These are phyloP conservation scores for Lacerta viridis DNA, from an alignment of 2,797 vertebrate genomes.

Conservation along the genomic window DNA sequence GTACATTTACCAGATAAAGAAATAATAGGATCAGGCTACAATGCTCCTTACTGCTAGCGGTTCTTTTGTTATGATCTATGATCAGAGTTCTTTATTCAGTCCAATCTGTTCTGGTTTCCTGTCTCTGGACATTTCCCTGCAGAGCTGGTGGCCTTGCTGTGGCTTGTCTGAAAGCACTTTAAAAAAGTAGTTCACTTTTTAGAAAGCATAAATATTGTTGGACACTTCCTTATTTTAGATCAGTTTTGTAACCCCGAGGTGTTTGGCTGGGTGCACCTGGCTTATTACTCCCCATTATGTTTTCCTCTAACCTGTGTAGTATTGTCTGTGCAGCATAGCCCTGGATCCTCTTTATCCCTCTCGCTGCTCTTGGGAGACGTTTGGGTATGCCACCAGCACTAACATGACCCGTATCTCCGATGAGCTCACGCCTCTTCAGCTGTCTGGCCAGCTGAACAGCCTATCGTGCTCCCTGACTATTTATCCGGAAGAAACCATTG, in stretches of 20 bases:
- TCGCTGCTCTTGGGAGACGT: constrained; percentile 98
- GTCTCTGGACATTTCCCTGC: no score
- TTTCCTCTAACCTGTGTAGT: not conserved
- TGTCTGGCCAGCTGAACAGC: constrained; percentile 94
- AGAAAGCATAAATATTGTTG: not conserved
- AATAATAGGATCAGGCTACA: not conserved
- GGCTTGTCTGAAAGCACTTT: not conserved
- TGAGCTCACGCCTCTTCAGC: constrained; percentile 89
- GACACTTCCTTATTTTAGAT: not conserved
- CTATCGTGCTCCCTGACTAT: constrained; percentile 94
- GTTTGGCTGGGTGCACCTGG: not conserved
- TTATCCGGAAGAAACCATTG: constrained; percentile 95
- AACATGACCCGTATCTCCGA: constrained; percentile 84
- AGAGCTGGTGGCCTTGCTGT: not conserved
- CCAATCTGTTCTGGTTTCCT: no score
- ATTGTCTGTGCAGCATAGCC: constrained; percentile 86
- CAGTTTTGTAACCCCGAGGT: not conserved
- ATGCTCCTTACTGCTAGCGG: not conserved
- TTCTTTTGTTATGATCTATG: not conserved
- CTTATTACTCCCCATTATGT: not conserved
- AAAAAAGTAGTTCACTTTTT: not conserved
- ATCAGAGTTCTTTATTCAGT: not conserved
- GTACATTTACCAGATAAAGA: no score
- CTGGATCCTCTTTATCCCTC: constrained; percentile 97
- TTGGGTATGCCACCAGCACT: constrained; percentile 91